phyloP scores from a whole-genome alignment of 2,888 invertebrate species.

The Chaetogeoica ovagalla region DNA sequence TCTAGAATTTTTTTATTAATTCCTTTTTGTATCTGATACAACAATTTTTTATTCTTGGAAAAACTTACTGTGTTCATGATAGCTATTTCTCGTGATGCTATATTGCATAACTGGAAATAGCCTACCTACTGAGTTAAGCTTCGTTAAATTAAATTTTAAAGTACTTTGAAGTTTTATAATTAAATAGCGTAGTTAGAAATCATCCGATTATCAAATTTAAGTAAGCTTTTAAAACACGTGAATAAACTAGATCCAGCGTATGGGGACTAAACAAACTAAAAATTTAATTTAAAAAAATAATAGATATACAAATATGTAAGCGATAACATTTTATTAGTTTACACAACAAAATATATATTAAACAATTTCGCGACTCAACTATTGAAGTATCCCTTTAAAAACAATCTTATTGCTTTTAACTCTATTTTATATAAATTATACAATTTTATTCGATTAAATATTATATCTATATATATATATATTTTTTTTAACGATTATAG shows the following conservation, averaged over 20 bases:
- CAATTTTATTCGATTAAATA: too few relatives aligned
- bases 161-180: constrained; percentile 15
- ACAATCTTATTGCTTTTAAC: too few relatives aligned
- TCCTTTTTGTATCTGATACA: neutral
- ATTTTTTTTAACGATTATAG: too few relatives aligned
- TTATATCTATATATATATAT: too few relatives aligned
- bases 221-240: neutral
- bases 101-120: neutral
- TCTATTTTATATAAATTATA: too few relatives aligned
- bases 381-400: too few relatives aligned
- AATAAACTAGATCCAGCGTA: neutral
- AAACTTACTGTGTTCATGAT: neutral
- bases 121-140: constrained; percentile 14
- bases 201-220: constrained; percentile 7
- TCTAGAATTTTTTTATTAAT: too few relatives aligned
- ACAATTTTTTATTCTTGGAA: neutral
- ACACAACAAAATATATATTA: too few relatives aligned
- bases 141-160: neutral
- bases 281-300: neutral
- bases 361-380: too few relatives aligned
- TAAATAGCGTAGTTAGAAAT: constrained; percentile 16
- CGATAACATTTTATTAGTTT: too few relatives aligned
- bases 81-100: constrained; percentile 12
- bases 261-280: constrained; percentile 2
- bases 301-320: too few relatives aligned